Evolutionary conservation across 1,140 invertebrate species (phyloP), one percentile per base, ranked within the genome.

Genomic region (Bombus haemorrhoidalis): DNA sequence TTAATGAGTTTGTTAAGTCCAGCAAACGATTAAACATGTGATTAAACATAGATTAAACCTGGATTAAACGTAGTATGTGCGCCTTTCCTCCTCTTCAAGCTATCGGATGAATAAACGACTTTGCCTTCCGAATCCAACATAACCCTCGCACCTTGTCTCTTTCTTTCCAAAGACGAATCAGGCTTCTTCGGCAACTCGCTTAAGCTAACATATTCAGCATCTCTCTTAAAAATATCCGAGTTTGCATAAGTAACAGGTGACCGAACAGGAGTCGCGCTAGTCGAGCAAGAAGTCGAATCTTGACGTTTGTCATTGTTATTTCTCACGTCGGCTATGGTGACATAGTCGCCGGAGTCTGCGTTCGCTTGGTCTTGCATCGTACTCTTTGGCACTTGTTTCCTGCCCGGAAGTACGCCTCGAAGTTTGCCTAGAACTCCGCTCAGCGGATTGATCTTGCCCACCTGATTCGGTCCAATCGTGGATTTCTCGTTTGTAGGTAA

Each of bases 91-190:
- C 98, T 96, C 92, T 97, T 97, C 80, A 98, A 94, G 92, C 98
- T 98, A 90, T 98, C 98, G 2, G 98, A 98, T 81, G 97, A 97
- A 93, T 98, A 99, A 68, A 99, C 97, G 71, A 98, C 98, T 96
- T 98, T 98, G 28, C 98, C 98, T 91, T 98, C 97, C 2, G 98
- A 97, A 94, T 98, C 98, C 53, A 98, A 94, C 25, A 97, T 98
- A 1, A 98, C 98, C 91, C 98, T 96, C 13, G 98, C 98, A 37
- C 98, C 97, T 91, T 96, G 96, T 77, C 96, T 95, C 89, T 92
- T 95, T 92, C 93, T 96, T 91, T 96, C 96, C 53, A 96, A 86
- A 2, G 96, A 96, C 0, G 94, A 95, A 53, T 95, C 94, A 10
- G 91, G 92, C 68, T 95, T 95, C 81, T 94, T 95, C 34, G 97